These are phyloP conservation scores for Andrena trimmerana DNA, from an alignment of 2,888 invertebrate species.

Conservation along the genomic window DNA sequence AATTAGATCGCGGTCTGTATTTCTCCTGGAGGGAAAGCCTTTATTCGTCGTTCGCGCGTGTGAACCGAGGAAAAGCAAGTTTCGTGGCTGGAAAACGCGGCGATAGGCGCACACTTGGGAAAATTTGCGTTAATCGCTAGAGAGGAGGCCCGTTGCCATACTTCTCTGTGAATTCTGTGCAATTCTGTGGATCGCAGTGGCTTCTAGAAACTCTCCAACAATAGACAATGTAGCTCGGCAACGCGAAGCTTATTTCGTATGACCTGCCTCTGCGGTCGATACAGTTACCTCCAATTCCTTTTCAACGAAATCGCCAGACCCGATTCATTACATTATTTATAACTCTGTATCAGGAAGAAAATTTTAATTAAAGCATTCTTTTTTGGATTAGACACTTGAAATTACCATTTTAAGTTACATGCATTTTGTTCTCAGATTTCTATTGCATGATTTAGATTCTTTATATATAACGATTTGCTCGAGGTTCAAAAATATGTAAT, in stretches of 20 bases:
- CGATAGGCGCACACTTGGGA: slow-evolving; percentile 60
- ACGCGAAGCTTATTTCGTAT: slow-evolving; percentile 51
- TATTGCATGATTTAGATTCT: too few species aligned
- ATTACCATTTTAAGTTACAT: too few species aligned
- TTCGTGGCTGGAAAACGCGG: slow-evolving; percentile 49
- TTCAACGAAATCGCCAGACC: neutral
- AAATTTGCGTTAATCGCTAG: slow-evolving; percentile 58
- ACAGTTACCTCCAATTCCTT: slow-evolving; percentile 23
- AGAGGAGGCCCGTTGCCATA: slow-evolving; percentile 33
- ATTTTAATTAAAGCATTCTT: neutral
- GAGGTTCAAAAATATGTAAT: too few species aligned
- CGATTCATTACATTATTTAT: neutral
- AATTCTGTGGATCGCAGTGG: slow-evolving; percentile 40
- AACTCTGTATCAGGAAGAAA: neutral
- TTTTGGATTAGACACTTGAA: too few species aligned
- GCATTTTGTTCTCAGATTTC: too few species aligned
- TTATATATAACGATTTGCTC: too few species aligned
- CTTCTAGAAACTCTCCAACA: slow-evolving; percentile 53
- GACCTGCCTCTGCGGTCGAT: slow-evolving; percentile 8
- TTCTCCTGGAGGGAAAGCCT: neutral
- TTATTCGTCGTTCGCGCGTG: slow-evolving; percentile 8
- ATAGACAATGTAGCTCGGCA: slow-evolving; percentile 56
- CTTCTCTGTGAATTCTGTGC: slow-evolving; percentile 55
- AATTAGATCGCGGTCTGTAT: slow-evolving; percentile 40
- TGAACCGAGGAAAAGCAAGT: slow-evolving; percentile 24